Evolutionary conservation across 2,113 vertebrate species (phyloP).

Genomic region (Cariama cristata): DNA sequence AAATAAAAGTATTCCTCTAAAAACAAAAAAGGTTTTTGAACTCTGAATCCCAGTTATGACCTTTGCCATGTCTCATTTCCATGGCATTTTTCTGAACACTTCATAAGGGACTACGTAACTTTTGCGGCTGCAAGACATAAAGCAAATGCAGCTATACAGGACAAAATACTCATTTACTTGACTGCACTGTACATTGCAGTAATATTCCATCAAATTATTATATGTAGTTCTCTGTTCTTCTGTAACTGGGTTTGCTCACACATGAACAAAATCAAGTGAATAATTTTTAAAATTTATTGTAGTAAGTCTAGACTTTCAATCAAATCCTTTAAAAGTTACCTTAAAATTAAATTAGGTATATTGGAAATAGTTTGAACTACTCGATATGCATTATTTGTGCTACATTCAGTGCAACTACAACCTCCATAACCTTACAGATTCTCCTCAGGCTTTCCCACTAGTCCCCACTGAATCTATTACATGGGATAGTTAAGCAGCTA

Average conservation of each 20-base stretch:
- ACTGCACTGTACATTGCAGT: neutral
- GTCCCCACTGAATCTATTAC: neutral
- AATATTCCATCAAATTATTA: neutral
- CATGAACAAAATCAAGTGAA: neutral
- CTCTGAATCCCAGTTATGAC: neutral
- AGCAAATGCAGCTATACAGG: neutral
- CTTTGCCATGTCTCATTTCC: neutral
- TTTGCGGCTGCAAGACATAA: neutral
- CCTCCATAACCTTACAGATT: neutral
- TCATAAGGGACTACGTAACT: neutral
- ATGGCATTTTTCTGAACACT: neutral
- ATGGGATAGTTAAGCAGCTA: neutral
- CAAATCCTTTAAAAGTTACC: neutral
- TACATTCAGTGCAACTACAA: neutral
- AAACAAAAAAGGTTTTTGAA: neutral
- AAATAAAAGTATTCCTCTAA: neutral
- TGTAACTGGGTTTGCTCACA: neutral
- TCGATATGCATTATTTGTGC: accelerated
- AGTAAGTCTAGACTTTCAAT: neutral
- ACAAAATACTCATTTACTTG: neutral
- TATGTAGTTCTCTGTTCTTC: neutral
- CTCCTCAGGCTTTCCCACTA: neutral
- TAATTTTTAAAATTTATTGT: neutral
- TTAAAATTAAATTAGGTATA: neutral
- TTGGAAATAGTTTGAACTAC: neutral